These are phyloP conservation scores for Zapus hudsonius DNA, from an alignment of 2,113 vertebrate genomes.

Conservation along the genomic window DNA sequence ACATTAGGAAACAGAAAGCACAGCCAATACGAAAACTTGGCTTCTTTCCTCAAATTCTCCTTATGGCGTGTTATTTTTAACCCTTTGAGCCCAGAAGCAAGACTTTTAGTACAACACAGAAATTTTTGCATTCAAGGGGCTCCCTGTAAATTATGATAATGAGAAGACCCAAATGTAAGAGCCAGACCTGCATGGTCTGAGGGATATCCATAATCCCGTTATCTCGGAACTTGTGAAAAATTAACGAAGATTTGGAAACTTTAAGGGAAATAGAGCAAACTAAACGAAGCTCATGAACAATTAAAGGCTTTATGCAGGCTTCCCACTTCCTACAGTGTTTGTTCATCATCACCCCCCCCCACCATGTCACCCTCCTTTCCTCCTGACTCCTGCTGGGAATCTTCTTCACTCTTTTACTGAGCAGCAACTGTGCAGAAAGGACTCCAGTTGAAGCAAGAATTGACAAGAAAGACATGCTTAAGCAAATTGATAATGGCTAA, in stretches of 20 bases:
- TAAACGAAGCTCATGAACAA: not conserved
- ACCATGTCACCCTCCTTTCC: too few relatives aligned
- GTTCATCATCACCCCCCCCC: too few relatives aligned
- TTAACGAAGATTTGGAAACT: not conserved
- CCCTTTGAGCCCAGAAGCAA: not conserved
- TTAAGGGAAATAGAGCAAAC: not conserved
- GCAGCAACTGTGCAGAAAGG: not conserved
- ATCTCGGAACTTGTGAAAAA: not conserved
- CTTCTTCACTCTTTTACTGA: not conserved
- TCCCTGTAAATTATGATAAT: not conserved
- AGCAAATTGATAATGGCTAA: too few relatives aligned
- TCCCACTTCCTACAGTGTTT: not conserved
- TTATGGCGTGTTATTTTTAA: not conserved
- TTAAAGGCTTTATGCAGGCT: not conserved
- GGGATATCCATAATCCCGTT: not conserved
- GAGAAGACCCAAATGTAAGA: too few relatives aligned
- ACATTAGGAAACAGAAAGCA: not conserved
- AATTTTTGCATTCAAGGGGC: not conserved
- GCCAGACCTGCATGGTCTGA: too few relatives aligned
- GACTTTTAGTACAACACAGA: not conserved
- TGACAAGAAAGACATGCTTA: too few relatives aligned
- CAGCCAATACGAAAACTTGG: not conserved
- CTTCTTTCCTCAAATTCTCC: not conserved
- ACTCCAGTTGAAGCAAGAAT: too few relatives aligned
- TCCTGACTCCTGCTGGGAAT: too few relatives aligned